Conservation (phyloP, 2,888 invertebrate species). For the Philhelius pedissequus region DNA sequence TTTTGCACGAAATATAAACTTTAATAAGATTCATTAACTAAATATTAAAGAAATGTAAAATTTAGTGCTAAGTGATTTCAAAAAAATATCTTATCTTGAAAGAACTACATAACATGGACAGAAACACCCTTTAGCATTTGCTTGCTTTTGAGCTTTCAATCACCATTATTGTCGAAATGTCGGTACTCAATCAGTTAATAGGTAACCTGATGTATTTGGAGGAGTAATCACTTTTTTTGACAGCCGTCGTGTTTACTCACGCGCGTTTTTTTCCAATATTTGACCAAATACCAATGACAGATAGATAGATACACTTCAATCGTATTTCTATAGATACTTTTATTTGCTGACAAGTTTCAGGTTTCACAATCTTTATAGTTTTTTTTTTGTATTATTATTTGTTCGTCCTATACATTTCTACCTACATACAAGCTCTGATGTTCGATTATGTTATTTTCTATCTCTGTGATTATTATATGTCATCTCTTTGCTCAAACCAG, state of each 20-base stretch:
- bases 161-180: constrained; percentile 22
- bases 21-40: background rate
- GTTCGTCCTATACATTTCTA: too few relatives aligned
- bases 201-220: constrained; percentile 33
- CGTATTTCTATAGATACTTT: constrained; percentile 37
- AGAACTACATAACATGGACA: too few relatives aligned
- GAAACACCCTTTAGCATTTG: constrained; percentile 14
- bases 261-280: constrained; percentile 23
- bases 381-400: background rate
- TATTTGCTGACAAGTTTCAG: constrained; percentile 64
- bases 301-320: constrained; percentile 49
- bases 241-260: constrained; percentile 65
- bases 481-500: too few relatives aligned
- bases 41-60: background rate
- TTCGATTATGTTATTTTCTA: constrained; percentile 15
- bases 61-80: background rate
- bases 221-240: constrained; percentile 52
- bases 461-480: constrained; percentile 29
- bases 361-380: constrained; percentile 19
- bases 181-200: constrained; percentile 28
- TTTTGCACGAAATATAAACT: background rate
- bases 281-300: constrained; percentile 41
- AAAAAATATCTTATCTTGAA: too few relatives aligned
- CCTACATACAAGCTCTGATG: too few relatives aligned
- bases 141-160: constrained; percentile 31